Conservation (phyloP, 2,113 vertebrate genomes). For the Montifringilla adamsi region DNA sequence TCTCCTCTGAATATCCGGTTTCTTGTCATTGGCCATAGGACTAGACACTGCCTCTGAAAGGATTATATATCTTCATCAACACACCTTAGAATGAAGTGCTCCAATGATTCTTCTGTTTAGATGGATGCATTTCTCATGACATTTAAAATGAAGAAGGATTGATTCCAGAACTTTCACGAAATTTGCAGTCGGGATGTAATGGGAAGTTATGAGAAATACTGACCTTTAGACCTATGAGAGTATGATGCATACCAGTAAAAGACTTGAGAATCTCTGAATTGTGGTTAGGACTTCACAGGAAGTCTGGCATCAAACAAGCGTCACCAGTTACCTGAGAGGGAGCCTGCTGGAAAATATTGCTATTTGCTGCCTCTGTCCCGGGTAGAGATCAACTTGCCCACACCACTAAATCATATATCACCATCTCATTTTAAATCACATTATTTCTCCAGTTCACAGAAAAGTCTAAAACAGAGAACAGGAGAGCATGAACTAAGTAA, state of each 20-base stretch:
- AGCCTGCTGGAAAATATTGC: background rate
- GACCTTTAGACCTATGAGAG: background rate
- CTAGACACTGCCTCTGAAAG: background rate
- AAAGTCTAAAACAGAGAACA: background rate
- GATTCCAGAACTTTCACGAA: background rate
- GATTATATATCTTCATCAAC: fast-evolving
- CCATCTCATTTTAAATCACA: background rate
- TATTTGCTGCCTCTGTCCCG: background rate
- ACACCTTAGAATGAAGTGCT: background rate
- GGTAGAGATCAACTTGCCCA: background rate
- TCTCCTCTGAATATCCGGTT: background rate
- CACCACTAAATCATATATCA: background rate
- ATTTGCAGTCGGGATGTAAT: background rate
- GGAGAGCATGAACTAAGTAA: background rate
- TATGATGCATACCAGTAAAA: background rate
- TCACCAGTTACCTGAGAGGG: background rate
- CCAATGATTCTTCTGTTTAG: background rate
- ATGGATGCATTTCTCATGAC: background rate
- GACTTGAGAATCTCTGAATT: background rate
- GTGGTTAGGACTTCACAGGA: background rate
- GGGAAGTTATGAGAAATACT: background rate
- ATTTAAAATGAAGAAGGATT: background rate
- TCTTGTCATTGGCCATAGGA: background rate
- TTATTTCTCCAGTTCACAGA: background rate
- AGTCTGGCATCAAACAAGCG: background rate